Percentiles rank a stretch among this genome's conserved stretches.
phyloP scores from a whole-genome alignment of 2,888 invertebrate species.

The Troides oblongomaculatus region DNA sequence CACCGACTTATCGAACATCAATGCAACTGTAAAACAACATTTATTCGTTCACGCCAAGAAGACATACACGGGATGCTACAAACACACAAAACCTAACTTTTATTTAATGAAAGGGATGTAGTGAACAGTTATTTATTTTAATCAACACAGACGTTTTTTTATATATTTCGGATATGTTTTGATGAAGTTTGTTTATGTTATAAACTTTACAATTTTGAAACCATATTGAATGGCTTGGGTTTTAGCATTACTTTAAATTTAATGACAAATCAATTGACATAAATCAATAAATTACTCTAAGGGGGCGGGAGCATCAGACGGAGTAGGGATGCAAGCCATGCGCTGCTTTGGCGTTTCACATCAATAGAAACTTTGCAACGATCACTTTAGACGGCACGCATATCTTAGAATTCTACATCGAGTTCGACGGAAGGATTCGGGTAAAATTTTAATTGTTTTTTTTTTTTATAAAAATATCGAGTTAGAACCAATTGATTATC shows the following conservation, averaged over 20 bases:
- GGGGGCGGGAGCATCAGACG: conserved; percentile 12
- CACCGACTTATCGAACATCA: neutral
- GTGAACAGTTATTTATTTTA: no score
- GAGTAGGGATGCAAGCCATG: conserved; percentile 27
- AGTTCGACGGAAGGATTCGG: conserved; percentile 19
- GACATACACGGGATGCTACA: no score
- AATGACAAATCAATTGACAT: conserved; percentile 2
- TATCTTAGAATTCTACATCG: conserved; percentile 17
- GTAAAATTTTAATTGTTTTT: neutral
- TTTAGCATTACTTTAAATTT: neutral
- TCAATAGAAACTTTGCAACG: conserved; percentile 10
- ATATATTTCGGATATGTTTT: no score
- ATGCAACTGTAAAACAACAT: neutral
- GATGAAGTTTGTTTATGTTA: neutral
- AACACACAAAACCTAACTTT: no score
- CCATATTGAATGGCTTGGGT: neutral
- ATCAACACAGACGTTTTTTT: no score
- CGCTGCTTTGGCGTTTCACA: conserved; percentile 11
- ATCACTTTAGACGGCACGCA: conserved; percentile 14
- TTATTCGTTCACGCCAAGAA: no score
- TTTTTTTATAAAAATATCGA: neutral
- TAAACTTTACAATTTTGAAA: neutral
- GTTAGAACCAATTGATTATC: neutral
- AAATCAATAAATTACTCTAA: conserved; percentile 10
- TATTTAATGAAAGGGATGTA: no score